Base-by-base conservation (phyloP, 2,888 invertebrate species). In the Chrysolina haemoptera region DNA sequence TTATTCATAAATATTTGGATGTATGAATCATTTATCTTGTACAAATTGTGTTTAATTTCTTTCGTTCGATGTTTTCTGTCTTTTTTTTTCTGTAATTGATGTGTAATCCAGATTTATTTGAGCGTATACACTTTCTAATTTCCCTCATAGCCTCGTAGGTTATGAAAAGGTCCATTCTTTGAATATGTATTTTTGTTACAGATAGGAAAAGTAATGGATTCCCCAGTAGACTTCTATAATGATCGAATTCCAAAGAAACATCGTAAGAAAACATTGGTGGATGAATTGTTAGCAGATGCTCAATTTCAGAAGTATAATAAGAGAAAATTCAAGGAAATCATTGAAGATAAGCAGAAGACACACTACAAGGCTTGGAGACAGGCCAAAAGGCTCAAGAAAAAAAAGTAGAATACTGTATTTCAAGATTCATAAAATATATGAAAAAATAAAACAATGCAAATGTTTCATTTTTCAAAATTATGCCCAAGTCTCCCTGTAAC, bases 261-360 rank as follows among this genome's bases (percentile, higher is more conserved):
- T 82, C 91, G 97, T 35, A 98, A 97, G 87, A 90, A 92, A 72
- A 96, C 97, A 0, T 91, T 99, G 83, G 98, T 98, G 0, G 98
- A 99, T 80, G 98, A 99, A 85, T 90, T 99, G 2, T 88, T 98
- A 85, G 95, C 94, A 0, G 96, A 98, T 89, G 95, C 95, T 0
- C 93, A 96, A 79, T 95, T 97, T 85, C 91, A 93, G 78, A 93
- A 93, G 84, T 94, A 93, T 81, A 95, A 94, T 81, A 96, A 95
- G 85, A 92, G 92, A 81, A 95, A 95, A 86, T 95, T 93, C 84
- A 92, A 92, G 75, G 94, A 95, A 85, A 94, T 95, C 46, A 91
- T 94, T 46, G 92, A 93, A 73, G 93, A 93, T 62, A 93, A 92
- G 82, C 90, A 91, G 71, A 93, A 92, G 83, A 90, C 91, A 6